Evolutionary conservation across 2,888 invertebrate genomes (phyloP), one percentile per base, ranked within the genome.

Genomic region (Plutella xylostella): DNA sequence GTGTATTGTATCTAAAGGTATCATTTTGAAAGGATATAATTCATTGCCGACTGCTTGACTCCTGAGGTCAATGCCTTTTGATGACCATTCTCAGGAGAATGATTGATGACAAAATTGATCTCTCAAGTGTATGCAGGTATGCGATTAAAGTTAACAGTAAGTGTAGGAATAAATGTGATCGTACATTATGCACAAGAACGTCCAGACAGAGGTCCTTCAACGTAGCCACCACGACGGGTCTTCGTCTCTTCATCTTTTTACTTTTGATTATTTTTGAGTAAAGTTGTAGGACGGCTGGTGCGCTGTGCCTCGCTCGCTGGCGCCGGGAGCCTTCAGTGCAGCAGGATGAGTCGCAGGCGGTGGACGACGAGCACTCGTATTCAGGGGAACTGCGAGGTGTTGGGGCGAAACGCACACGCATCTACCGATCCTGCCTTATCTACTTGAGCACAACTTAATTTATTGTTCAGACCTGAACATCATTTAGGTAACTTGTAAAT

Each of bases 151-250:
- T n/a, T n/a, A n/a, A n/a, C n/a, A n/a, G n/a, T n/a, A n/a, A n/a
- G n/a, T n/a, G n/a, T n/a, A n/a, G n/a, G n/a, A n/a, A n/a, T n/a
- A n/a, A n/a, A 20, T 44, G 40, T 20, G 17, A 53, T 59, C 57
- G 74, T 79, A 87, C 89, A 77, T 88, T 84, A 55, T 74, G 62
- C 33, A 87, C 76, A 38, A 88, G 74, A 45, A 85, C 68, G 58
- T 87, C 80, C 61, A 88, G 68, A 60, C 89, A 88, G 28, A 89
- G 56, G 38, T 79, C 78, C 51, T 85, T 85, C 21, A 88, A 63
- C 5, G 68, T 65, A 34, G 75, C 70, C 34, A 87, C 74, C 21
- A 68, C 57, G 47, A 65, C 58, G n/a, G 74, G 72, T 48, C 85
- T 75, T 55, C 85, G 75, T 51, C 65, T 55, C 51, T 54, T 54